phyloP scores from a whole-genome alignment of 2,113 vertebrate genomes.

The Edolisoma coerulescens region DNA sequence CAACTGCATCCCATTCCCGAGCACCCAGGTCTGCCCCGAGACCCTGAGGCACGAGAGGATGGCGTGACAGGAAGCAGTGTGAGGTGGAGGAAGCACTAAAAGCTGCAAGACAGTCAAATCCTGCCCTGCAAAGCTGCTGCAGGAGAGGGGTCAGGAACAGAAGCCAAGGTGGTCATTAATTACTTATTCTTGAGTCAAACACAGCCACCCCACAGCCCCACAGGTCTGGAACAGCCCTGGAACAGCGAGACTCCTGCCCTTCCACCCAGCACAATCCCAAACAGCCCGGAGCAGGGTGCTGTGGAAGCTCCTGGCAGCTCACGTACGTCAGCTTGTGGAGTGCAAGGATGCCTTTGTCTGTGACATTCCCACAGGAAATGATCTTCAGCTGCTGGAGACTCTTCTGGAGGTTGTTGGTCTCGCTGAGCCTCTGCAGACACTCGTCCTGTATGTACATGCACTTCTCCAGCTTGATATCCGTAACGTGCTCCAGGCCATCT shows the following conservation, averaged over 20 bases:
- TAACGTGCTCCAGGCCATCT: constrained; percentile 88
- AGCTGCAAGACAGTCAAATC: background rate
- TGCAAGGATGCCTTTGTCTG: constrained; percentile 84
- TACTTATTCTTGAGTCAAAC: background rate
- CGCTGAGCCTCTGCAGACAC: constrained; percentile 85
- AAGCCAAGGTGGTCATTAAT: background rate
- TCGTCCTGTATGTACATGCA: constrained; percentile 90
- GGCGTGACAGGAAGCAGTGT: accelerated
- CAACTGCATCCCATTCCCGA: background rate
- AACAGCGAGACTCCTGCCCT: background rate
- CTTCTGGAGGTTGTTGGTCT: constrained; percentile 80
- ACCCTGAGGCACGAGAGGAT: background rate
- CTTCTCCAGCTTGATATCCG: constrained; percentile 86
- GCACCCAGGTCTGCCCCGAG: background rate
- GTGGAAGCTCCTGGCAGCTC: accelerated
- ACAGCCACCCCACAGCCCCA: background rate
- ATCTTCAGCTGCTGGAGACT: constrained; percentile 82
- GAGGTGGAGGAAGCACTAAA: background rate
- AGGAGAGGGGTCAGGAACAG: background rate
- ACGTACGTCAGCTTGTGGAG: constrained; percentile 83
- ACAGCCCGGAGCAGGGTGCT: background rate
- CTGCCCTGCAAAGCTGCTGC: background rate
- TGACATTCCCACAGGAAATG: constrained; percentile 91
- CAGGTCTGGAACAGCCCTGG: background rate
- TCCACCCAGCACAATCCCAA: background rate